Evolutionary conservation across 2,888 invertebrate species (phyloP), one percentile per base, ranked within the genome.

Genomic region (Andrena fulva): DNA sequence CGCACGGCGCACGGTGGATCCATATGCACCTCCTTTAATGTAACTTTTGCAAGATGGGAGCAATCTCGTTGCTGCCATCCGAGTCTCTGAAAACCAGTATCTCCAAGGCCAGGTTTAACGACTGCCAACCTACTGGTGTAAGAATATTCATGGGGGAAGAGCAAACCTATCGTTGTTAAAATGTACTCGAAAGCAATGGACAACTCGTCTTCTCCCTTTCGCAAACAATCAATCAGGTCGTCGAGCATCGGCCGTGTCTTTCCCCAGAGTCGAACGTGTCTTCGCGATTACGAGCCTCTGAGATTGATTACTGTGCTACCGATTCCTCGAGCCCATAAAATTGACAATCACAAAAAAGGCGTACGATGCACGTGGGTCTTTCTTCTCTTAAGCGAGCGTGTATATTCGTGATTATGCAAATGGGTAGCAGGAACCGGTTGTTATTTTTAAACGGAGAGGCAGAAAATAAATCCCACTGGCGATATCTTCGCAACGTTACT

Each of bases 21-120:
- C 4, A n/a, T n/a, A 59, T 33, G 29, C 27, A 33, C 52, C 52
- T 59, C 27, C 20, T 42, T 29, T 52, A 24, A 29, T 50, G 2
- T 24, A 27, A 52, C 2, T 1, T 31, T 54, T 31, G 0, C 2
- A 64, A n/a, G 7, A 52, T 42, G 42, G 42, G 16, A 16, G 31
- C 1, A 27, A 24, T 20, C 63, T 52, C 7, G 2, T 10, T 29
- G 50, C 29, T 67, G 35, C 33, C 20, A 72, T 52, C 8, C 8
- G 16, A 10, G 8, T 20, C 67, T 74, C 71, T 27, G 35, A n/a
- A 82, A 84, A 84, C 80, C 78, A 31, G 74, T 71, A 84, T 86
- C 48, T 54, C 79, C 87, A 90, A 90, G 90, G 88, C 87, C 86
- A 88, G 86, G 90, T 91, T 91, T 90, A 91, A 89, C 74, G 90